phyloP scores from a whole-genome alignment of 2,113 vertebrate species.

The Heterocephalus glaber region DNA sequence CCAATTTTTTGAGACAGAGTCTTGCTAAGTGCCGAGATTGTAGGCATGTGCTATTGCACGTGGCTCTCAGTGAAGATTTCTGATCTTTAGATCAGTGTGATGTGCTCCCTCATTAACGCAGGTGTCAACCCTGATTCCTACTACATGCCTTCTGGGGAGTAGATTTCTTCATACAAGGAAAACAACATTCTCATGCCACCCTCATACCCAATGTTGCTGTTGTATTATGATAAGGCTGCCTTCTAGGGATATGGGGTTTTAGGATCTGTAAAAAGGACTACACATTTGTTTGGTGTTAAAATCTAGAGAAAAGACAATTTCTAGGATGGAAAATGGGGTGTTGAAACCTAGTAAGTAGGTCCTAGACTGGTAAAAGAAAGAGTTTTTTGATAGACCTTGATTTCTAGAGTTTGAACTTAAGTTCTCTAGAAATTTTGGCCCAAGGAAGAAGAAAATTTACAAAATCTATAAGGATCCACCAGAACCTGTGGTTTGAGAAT shows the following conservation, averaged over 20 bases:
- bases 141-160: neutral
- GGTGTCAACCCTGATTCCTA: neutral
- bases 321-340: neutral
- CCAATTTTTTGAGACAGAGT: neutral
- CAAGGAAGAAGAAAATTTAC: conserved; percentile 7
- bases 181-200: neutral
- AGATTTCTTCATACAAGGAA: neutral
- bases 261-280: neutral
- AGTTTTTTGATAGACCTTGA: neutral
- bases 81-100: neutral
- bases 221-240: neutral
- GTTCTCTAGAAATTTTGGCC: neutral
- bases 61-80: neutral
- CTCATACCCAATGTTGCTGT: neutral
- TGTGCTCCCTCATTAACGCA: neutral
- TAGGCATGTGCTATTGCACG: neutral
- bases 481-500: neutral
- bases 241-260: neutral
- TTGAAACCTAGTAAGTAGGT: neutral
- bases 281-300: neutral
- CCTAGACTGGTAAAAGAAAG: neutral
- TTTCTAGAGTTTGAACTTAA: conserved; percentile 28
- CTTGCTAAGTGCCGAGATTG: neutral
- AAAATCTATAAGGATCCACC: neutral
- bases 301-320: neutral